Evolutionary conservation across 1,140 invertebrate species (phyloP).

Genomic region (Notospermus geniculatus): DNA sequence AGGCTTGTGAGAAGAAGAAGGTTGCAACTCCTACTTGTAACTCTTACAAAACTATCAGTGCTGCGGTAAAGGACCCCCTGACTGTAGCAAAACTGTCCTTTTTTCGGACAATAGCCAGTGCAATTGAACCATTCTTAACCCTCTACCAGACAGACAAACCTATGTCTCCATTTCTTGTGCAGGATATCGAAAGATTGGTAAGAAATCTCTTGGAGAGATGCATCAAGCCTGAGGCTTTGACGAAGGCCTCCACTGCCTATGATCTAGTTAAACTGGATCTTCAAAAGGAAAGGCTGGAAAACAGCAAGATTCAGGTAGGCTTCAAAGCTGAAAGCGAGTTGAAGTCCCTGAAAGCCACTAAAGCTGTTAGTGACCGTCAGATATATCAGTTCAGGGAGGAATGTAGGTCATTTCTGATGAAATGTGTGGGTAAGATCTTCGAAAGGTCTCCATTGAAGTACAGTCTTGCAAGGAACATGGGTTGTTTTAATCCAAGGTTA

Average conservation of each 20-base stretch:
- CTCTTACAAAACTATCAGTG: not conserved
- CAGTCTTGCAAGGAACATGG: slow-evolving; percentile 9
- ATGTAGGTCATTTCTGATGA: slow-evolving; percentile 9
- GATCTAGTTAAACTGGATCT: too few species aligned
- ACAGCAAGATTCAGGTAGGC: slow-evolving; percentile 13
- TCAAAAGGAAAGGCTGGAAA: too few species aligned
- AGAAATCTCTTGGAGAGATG: slow-evolving; percentile 9
- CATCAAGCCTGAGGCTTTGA: slow-evolving; percentile 8
- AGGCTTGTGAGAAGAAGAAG: slow-evolving; percentile 13
- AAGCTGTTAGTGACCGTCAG: slow-evolving; percentile 14
- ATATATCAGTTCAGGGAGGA: slow-evolving; percentile 16
- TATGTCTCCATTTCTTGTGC: slow-evolving; percentile 18
- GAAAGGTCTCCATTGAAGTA: slow-evolving; percentile 16
- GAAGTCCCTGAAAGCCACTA: not conserved
- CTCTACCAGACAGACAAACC: slow-evolving; percentile 19
- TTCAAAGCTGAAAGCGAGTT: slow-evolving; percentile 4
- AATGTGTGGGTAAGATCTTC: slow-evolving; percentile 9
- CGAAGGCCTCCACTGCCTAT: too few species aligned
- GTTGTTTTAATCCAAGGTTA: slow-evolving; percentile 10
- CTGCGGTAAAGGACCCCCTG: slow-evolving; percentile 15
- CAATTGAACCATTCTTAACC: slow-evolving; percentile 21
- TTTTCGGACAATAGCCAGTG: not conserved
- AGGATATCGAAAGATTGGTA: slow-evolving; percentile 5
- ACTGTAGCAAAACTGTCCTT: not conserved
- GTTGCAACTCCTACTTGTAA: slow-evolving; percentile 18